Evolutionary conservation across 1,140 invertebrate genomes (phyloP).

Genomic region (Bombus consobrinus): DNA sequence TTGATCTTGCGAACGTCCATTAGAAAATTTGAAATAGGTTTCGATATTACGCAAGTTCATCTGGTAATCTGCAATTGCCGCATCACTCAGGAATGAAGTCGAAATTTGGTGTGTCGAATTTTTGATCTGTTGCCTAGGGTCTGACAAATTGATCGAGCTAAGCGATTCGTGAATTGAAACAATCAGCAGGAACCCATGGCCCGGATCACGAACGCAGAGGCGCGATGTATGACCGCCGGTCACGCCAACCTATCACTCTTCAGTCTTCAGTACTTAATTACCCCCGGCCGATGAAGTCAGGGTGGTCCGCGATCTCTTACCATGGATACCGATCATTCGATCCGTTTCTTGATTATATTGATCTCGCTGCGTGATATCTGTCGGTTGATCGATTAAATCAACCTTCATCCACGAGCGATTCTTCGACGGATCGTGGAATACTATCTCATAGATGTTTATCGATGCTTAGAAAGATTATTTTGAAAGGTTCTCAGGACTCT

Average conservation of each 20-base stretch:
- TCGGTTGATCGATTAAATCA: conserved; percentile 59
- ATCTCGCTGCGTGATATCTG: conserved; percentile 60
- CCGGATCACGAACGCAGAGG: conserved; percentile 72
- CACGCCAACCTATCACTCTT: conserved; percentile 77
- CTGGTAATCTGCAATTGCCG: background rate
- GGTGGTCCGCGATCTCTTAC: conserved; percentile 74
- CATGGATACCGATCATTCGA: conserved; percentile 65
- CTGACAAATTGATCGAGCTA: conserved; percentile 58
- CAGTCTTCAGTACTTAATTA: conserved; percentile 77
- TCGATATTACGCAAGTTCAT: background rate
- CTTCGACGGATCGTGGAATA: conserved; percentile 23
- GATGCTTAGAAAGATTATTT: background rate
- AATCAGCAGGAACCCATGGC: conserved; percentile 71
- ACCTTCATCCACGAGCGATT: conserved; percentile 12
- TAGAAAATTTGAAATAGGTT: no score
- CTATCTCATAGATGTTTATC: background rate
- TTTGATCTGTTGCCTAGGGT: background rate
- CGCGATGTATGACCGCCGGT: conserved; percentile 75
- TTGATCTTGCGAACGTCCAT: no score
- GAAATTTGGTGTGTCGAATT: conserved; percentile 38
- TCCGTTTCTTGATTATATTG: conserved; percentile 67
- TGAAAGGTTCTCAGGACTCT: background rate
- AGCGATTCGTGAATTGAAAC: conserved; percentile 67
- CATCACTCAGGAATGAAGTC: background rate
- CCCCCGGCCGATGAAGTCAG: conserved; percentile 69